These are phyloP conservation scores for Hyaena hyaena DNA, from an alignment of 2,113 vertebrate species.

Conservation along the genomic window DNA sequence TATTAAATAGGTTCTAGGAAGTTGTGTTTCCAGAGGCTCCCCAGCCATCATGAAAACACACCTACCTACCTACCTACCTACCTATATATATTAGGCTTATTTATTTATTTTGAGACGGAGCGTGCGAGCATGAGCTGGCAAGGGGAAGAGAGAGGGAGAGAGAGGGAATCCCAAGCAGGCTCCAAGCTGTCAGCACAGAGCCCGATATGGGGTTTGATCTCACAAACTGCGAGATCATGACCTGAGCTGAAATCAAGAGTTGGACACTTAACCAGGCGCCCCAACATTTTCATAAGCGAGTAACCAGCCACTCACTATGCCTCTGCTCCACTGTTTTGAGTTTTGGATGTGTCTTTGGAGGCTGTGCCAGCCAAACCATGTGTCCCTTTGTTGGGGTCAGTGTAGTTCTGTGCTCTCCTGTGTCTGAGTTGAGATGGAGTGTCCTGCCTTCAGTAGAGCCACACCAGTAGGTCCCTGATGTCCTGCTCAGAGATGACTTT, in stretches of 20 bases:
- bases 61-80: no score
- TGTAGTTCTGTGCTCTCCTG: neutral
- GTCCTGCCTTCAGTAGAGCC: fast-evolving
- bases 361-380: neutral
- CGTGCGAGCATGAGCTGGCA: no score
- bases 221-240: no score
- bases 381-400: neutral
- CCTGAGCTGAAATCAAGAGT: no score
- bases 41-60: no score
- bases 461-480: neutral
- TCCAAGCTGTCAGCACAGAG: no score
- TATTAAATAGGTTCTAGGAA: neutral
- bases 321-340: neutral
- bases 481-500: neutral
- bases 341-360: neutral
- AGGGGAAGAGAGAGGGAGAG: no score
- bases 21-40: neutral
- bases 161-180: no score
- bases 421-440: neutral
- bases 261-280: no score
- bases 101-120: no score
- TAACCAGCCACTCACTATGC: neutral
- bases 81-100: no score
- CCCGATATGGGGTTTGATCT: no score
- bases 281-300: neutral